These are phyloP conservation scores for Malachius bipustulatus DNA, from an alignment of 2,888 invertebrate genomes.

Conservation along the genomic window DNA sequence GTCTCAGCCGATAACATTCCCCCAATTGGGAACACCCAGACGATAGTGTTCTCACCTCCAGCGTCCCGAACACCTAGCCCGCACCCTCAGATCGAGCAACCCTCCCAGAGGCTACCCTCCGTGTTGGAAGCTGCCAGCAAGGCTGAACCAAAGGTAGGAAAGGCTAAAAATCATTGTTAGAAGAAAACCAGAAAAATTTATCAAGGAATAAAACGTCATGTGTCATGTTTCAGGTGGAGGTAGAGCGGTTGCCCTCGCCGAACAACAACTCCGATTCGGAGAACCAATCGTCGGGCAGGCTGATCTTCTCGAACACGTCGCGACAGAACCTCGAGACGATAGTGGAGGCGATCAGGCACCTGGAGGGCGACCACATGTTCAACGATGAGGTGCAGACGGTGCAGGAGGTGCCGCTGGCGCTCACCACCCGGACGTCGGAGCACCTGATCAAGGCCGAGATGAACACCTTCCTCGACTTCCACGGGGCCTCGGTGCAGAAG, in stretches of 20 bases:
- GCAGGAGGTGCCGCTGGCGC: conserved; percentile 47
- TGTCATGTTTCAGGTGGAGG: conserved; percentile 23
- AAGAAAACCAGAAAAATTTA: conserved; percentile 1
- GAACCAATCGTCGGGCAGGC: conserved; percentile 38
- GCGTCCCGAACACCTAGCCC: conserved; percentile 35
- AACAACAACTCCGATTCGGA: conserved; percentile 33
- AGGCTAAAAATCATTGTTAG: conserved; percentile 39
- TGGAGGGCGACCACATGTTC: conserved; percentile 93
- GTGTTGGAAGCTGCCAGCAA: conserved; percentile 79
- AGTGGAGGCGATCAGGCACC: conserved; percentile 93
- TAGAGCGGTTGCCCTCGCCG: conserved; percentile 36
- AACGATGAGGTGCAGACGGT: conserved; percentile 50
- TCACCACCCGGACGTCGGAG: conserved; percentile 38
- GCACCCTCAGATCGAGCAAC: conserved; percentile 38
- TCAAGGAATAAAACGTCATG: too few species aligned
- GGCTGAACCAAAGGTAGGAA: conserved; percentile 78
- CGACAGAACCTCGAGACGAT: conserved; percentile 95
- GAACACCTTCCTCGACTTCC: conserved; percentile 51
- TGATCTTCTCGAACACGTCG: conserved; percentile 60
- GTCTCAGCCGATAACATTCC: conserved; percentile 44
- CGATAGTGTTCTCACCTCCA: conserved; percentile 48
- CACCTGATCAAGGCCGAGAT: conserved; percentile 42
- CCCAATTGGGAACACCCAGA: conserved; percentile 50
- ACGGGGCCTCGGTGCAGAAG: conserved; percentile 36
- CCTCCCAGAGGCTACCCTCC: conserved; percentile 45